These are phyloP conservation scores for Chaetophractus vellerosus DNA, from an alignment of 2,797 vertebrate species.

Conservation along the genomic window DNA sequence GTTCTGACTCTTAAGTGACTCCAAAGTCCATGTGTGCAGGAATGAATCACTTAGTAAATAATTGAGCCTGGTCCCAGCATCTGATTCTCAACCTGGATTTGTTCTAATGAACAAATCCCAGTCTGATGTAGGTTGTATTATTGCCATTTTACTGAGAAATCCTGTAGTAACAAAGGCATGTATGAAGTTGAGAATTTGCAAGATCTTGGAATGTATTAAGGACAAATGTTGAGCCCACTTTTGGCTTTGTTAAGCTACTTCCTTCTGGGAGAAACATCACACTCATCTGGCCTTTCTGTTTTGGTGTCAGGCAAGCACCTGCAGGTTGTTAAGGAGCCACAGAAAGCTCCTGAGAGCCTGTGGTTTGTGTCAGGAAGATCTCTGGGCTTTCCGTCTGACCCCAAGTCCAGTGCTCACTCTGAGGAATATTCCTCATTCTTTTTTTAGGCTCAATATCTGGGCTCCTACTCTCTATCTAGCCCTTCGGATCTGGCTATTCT, in stretches of 20 bases:
- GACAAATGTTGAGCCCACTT: background rate
- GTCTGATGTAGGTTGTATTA: background rate
- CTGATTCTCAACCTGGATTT: slow-evolving; percentile 21
- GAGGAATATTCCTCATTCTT: background rate
- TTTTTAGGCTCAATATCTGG: background rate
- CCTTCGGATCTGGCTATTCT: background rate
- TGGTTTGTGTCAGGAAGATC: background rate
- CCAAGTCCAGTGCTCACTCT: background rate
- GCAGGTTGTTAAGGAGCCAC: background rate
- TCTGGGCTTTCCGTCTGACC: background rate
- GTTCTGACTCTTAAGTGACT: slow-evolving; percentile 43
- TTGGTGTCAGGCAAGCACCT: fast-evolving
- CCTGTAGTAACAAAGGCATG: background rate
- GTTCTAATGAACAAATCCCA: background rate
- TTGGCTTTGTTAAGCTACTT: background rate
- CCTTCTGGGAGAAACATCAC: slow-evolving; percentile 23
- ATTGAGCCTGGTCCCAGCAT: background rate
- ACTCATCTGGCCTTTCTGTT: background rate
- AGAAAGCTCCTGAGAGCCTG: background rate
- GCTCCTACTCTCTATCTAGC: background rate
- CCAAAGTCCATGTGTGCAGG: background rate
- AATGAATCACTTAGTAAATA: slow-evolving; percentile 50
- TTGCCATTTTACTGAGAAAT: background rate
- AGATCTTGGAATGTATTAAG: background rate
- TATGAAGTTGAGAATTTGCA: background rate